Base-by-base conservation (phyloP, 2,888 invertebrate species). In the Reticulitermes lucifugus region DNA sequence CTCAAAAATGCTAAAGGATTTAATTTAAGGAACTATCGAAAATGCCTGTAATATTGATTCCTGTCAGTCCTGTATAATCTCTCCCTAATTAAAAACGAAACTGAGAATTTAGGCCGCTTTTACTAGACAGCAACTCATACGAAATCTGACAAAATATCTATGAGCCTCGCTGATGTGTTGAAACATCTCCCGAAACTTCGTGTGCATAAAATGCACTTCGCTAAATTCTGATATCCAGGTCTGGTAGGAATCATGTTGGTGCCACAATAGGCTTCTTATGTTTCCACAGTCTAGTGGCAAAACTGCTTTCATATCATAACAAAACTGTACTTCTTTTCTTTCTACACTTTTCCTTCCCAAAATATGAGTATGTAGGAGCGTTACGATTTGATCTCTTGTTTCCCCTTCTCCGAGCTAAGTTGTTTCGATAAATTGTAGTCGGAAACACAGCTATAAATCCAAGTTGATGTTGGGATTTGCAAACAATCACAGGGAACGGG, bases 401-500 rank as follows among this genome's bases (percentile, higher is more conserved):
- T 46, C 65, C 65, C 79, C 59, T 59, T 55, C 79, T 79, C 79
- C 3, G n/a, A 25, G 35, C 14, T 43, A 41, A 21, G 81, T 81
- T 77, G 77, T 77, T 77, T 65, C 73, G 51, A 83, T 83, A 83
- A 73, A 83, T 83, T 73, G 83, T 41, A 73, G 41, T 81, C 80
- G 55, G 80, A 81, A 80, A 59, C 75, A 46, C 75, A 22, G 73
- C 41, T 82, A 79, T 82, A 83, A 85, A 82, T 79, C 82, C 85
- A 65, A 60, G 75, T 46, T 70, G 70, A 65, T 71, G 77, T 29
- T 55, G 22, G 85, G 82, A 85, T 82, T 82, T 77, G 85, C 75
- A 83, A 79, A 83, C 81, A 75, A 82, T 81, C 70, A 65, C 41
- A 25, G 12, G 59, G 25, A 29, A 43, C 60, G 35, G n/a, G n/a